phyloP scores from a whole-genome alignment of 2,113 vertebrate genomes.

The Dipodomys stephensi region DNA sequence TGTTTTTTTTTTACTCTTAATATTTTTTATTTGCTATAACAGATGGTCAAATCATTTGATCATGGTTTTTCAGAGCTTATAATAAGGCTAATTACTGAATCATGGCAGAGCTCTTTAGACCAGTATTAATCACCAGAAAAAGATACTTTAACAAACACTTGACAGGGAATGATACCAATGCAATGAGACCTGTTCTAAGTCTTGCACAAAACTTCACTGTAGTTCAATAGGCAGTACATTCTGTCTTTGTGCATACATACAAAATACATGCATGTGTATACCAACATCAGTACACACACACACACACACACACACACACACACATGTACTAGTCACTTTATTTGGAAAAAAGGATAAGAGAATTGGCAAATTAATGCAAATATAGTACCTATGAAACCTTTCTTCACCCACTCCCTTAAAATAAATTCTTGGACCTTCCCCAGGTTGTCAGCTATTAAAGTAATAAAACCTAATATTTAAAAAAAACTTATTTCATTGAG shows the following conservation, averaged over 20 bases:
- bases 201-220: conserved; percentile 9
- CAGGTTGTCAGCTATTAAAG: conserved; percentile 65
- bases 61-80: conserved; percentile 46
- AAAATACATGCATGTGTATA: neutral
- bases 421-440: conserved; percentile 78
- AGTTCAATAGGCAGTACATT: conserved; percentile 42
- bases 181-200: conserved; percentile 37
- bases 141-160: conserved; percentile 72
- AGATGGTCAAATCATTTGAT: conserved; percentile 34
- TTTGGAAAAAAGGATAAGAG: conserved; percentile 72
- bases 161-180: conserved; percentile 62
- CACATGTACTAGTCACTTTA: conserved; percentile 64
- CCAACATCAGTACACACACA: neutral
- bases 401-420: conserved; percentile 25
- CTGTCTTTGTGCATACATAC: neutral
- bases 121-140: conserved; percentile 68
- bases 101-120: conserved; percentile 52
- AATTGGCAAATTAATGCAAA: conserved; percentile 50
- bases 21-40: conserved; percentile 43
- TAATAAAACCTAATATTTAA: conserved; percentile 63
- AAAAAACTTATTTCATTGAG: conserved; percentile 54
- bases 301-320: neutral
- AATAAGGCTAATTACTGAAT: conserved; percentile 48
- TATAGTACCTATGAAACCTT: conserved; percentile 42
- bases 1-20: neutral